Evolutionary conservation across 2,888 invertebrate species (phyloP).

Genomic region (Andrena haemorrhoa): DNA sequence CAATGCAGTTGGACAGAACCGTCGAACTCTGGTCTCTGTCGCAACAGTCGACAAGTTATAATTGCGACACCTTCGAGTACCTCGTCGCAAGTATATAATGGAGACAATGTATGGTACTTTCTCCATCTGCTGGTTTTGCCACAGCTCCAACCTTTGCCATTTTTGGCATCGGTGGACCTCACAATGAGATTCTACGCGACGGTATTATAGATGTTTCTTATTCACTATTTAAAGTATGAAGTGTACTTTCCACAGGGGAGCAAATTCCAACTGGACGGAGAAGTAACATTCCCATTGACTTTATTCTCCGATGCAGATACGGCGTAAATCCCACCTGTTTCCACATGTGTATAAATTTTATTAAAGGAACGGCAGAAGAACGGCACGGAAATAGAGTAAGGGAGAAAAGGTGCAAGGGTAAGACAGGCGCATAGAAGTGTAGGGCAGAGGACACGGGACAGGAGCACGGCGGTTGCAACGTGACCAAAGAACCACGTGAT

Average conservation of each 20-base stretch:
- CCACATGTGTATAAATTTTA: neutral
- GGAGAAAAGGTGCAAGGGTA: conserved; percentile 4
- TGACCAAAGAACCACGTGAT: conserved; percentile 79
- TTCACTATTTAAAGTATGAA: too few relatives aligned
- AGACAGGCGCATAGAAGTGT: neutral
- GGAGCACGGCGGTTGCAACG: conserved; percentile 81
- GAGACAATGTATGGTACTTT: neutral
- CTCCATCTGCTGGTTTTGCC: neutral
- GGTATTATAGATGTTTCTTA: too few relatives aligned
- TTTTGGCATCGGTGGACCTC: neutral
- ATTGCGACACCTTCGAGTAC: neutral
- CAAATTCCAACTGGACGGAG: neutral
- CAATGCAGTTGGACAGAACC: neutral
- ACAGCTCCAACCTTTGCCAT: neutral
- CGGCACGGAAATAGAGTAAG: neutral
- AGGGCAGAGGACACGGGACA: conserved; percentile 12
- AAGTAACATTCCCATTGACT: neutral
- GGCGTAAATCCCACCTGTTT: neutral
- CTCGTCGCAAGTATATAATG: neutral
- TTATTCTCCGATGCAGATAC: neutral
- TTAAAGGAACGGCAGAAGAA: neutral
- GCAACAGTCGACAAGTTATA: neutral
- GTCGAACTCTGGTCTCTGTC: too few relatives aligned
- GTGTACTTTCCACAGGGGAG: too few relatives aligned
- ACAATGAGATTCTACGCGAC: neutral